Evolutionary conservation across 2,113 vertebrate species (phyloP).

Genomic region (Stercorarius parasiticus): DNA sequence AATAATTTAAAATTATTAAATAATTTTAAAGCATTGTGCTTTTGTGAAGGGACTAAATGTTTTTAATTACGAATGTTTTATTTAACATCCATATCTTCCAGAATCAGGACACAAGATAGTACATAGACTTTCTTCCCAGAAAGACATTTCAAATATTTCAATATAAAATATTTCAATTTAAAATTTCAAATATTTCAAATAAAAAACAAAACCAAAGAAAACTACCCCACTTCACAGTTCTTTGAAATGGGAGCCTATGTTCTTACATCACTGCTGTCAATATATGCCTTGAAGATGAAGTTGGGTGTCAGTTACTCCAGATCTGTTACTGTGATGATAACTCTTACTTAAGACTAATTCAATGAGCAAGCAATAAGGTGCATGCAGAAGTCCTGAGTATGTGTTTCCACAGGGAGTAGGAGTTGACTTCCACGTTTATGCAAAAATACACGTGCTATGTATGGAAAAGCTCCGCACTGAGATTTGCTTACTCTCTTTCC

Average conservation of each 20-base stretch:
- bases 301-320: not conserved
- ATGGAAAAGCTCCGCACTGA: not conserved
- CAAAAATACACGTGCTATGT: not conserved
- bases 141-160: not conserved
- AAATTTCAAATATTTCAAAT: not conserved
- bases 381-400: not conserved
- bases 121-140: not conserved
- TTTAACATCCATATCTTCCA: not conserved
- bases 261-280: not conserved
- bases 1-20: not conserved
- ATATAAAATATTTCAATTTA: not conserved
- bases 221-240: not conserved
- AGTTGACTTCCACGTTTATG: not conserved
- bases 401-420: not conserved
- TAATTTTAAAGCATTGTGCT: not conserved
- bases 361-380: not conserved
- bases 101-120: not conserved
- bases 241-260: not conserved
- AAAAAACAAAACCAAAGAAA: not conserved
- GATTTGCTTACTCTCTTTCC: not conserved
- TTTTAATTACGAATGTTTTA: not conserved
- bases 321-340: not conserved
- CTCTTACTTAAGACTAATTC: not conserved
- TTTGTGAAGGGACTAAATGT: not conserved
- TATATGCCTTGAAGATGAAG: not conserved